These are phyloP conservation scores for Riptortus pedestris DNA, from an alignment of 1,140 invertebrate genomes.

Conservation along the genomic window DNA sequence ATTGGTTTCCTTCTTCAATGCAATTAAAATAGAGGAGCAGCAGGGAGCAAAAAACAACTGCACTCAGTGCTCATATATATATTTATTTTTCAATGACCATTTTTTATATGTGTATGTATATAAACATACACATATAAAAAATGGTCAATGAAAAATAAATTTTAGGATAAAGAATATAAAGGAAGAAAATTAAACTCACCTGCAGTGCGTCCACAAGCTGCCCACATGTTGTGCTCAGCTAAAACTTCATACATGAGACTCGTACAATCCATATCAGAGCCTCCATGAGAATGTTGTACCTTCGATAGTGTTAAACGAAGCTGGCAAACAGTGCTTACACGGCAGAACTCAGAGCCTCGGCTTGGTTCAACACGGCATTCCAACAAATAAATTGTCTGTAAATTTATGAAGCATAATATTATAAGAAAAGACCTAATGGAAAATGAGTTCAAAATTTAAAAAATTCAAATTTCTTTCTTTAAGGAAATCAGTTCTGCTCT, in stretches of 20 bases:
- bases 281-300: constrained; percentile 36
- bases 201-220: constrained; percentile 75
- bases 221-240: constrained; percentile 84
- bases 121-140: no score
- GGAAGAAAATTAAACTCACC: constrained; percentile 40
- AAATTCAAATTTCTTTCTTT: no score
- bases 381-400: constrained; percentile 71
- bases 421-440: not conserved
- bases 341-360: constrained; percentile 75
- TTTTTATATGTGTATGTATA: no score
- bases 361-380: constrained; percentile 67
- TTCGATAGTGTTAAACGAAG: constrained; percentile 63
- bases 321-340: constrained; percentile 76
- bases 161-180: no score
- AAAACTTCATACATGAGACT: constrained; percentile 84
- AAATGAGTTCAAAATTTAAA: no score
- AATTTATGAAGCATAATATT: constrained; percentile 28
- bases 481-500: not conserved
- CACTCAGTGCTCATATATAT: no score
- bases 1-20: no score
- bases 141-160: no score
- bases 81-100: no score
- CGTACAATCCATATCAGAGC: constrained; percentile 26
- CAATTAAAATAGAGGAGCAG: no score
- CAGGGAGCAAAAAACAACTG: no score